These are phyloP conservation scores for Mesembrinibis cayennensis DNA, from an alignment of 2,113 vertebrate species.

Conservation along the genomic window DNA sequence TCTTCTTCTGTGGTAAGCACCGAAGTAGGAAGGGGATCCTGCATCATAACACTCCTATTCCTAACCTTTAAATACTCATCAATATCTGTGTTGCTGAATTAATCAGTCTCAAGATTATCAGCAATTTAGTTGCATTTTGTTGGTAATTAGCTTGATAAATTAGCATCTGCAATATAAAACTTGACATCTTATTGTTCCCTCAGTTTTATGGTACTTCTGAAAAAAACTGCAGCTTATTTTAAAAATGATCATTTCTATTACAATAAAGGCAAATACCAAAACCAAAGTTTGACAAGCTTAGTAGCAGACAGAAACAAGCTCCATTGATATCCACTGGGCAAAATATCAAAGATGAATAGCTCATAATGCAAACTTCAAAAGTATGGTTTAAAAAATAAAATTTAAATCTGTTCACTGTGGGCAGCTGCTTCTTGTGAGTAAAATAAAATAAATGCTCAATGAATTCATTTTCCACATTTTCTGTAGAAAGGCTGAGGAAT, in stretches of 20 bases:
- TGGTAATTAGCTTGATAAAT: constrained; percentile 84
- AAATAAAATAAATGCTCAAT: constrained; percentile 52
- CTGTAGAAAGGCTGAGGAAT: constrained; percentile 18
- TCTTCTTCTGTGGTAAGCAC: constrained; percentile 43
- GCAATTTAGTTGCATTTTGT: constrained; percentile 79
- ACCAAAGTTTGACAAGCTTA: constrained; percentile 73
- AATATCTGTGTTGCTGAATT: constrained; percentile 73
- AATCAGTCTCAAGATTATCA: constrained; percentile 79
- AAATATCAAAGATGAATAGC: constrained; percentile 73
- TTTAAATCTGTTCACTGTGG: constrained; percentile 61
- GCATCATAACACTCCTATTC: constrained; percentile 11
- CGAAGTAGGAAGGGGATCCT: constrained; percentile 42
- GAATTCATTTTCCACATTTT: constrained; percentile 61
- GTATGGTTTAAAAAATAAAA: constrained; percentile 64
- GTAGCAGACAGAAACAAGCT: constrained; percentile 58
- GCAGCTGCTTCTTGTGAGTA: constrained; percentile 58
- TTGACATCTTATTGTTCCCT: constrained; percentile 77
- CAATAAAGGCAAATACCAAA: constrained; percentile 68
- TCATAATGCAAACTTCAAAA: constrained; percentile 69
- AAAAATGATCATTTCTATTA: constrained; percentile 68
- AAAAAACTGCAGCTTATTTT: constrained; percentile 69
- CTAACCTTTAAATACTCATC: constrained; percentile 75
- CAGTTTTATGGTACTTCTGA: constrained; percentile 73
- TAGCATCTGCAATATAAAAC: constrained; percentile 79
- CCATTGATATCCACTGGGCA: constrained; percentile 68